These are phyloP conservation scores for Drosophila bocki DNA, from an alignment of 1,140 invertebrate species.

Conservation along the genomic window DNA sequence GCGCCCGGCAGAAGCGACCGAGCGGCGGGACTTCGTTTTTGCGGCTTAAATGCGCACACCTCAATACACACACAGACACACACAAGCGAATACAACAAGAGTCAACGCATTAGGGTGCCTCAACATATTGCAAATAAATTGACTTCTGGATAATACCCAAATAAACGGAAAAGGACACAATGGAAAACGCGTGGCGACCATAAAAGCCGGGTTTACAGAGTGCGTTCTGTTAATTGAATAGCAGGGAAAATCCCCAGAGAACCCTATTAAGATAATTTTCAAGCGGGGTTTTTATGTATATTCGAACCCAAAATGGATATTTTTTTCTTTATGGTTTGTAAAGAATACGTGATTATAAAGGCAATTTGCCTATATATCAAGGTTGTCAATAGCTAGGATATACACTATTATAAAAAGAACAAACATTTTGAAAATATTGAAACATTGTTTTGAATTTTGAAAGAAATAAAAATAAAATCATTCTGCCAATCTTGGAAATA, in stretches of 20 bases:
- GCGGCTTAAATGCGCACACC: conserved; percentile 73
- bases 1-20: conserved; percentile 51
- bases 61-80: conserved; percentile 19
- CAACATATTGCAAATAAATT: conserved; percentile 41
- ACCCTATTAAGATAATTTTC: background rate
- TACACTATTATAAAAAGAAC: too few relatives aligned
- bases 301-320: background rate
- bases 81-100: conserved; percentile 11
- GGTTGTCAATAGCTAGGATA: background rate
- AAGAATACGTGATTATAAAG: background rate
- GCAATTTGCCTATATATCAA: background rate
- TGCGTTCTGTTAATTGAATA: conserved; percentile 1
- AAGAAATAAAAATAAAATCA: too few relatives aligned
- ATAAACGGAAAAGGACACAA: conserved; percentile 20
- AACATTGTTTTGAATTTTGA: too few relatives aligned
- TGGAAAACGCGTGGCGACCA: conserved; percentile 19
- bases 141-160: conserved; percentile 33
- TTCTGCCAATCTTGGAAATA: too few relatives aligned
- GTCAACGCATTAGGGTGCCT: conserved; percentile 58
- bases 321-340: background rate
- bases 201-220: conserved; percentile 19
- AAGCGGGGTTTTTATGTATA: background rate
- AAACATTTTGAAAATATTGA: too few relatives aligned
- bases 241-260: conserved; percentile 8
- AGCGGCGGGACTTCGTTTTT: conserved; percentile 70